Base-by-base conservation (phyloP, 2,888 invertebrate genomes). In the Eristalis arbustorum region DNA sequence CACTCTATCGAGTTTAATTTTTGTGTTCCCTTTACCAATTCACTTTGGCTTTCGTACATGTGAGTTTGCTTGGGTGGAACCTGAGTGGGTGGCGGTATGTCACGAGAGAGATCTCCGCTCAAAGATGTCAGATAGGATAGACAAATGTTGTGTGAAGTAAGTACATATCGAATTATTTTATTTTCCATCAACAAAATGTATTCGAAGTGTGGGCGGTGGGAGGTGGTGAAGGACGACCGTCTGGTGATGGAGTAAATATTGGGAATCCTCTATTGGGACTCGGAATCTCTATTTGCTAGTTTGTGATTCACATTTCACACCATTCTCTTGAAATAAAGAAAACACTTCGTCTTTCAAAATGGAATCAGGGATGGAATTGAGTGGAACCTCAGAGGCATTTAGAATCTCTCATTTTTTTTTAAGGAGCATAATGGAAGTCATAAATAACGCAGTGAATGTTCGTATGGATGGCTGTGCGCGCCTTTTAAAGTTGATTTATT, bases 121-220 rank as follows among this genome's bases (percentile, higher is more conserved):
- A 49, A 67, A 76, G 75, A 72, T 34, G 49, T 62, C 56, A 72
- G 62, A 73, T 31, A 76, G 61, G 42, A 59, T 57, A 62, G 61
- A 62, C 72, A 68, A 31, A 31, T 31, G 31, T 31, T 68, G 79
- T 79, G 73, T 37, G 69, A 77, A 77, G 66, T 75, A 77, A 73
- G 57, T 76, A 49, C 68, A 68, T 64, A 83, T 77, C 63, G 59
- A 83, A 77, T 77, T 73, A 77, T 83, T 78, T 78, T 83, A 74
- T 78, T 83, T 78, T 69, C 73, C 74, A 64, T 74, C 64, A 69
- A 69, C 68, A 69, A 82, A 72, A 25, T 62, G 62, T 63, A 34
- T 72, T 56, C 31, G 14, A 61, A 40, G 22, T n/a, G 31, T 31
- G 31, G 6, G 13, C 31, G n/a, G n/a, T 8, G 56, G 31, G 8